Percentiles rank a stretch among this genome's conserved stretches.
Evolutionary conservation across 1,140 invertebrate species (phyloP).

Genomic region (Leptinotarsa texana): DNA sequence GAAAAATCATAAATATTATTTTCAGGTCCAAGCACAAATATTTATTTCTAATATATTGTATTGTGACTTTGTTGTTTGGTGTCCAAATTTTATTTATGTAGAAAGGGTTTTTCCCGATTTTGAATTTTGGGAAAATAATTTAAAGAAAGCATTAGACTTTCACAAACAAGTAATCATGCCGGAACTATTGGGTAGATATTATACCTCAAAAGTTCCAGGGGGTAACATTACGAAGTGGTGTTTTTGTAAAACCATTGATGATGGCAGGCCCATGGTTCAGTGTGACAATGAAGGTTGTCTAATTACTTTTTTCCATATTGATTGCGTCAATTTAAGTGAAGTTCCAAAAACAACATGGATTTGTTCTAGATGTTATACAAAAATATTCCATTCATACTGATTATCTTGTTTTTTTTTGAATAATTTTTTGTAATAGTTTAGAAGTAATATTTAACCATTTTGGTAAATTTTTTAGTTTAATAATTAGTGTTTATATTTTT

Average conservation of each 20-base stretch:
- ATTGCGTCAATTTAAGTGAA: slow-evolving; percentile 2
- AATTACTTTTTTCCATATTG: slow-evolving; percentile 1
- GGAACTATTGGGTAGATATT: slow-evolving; percentile 3
- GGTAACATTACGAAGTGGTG: slow-evolving; percentile 1
- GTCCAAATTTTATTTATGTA: not conserved
- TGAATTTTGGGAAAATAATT: slow-evolving; percentile 8
- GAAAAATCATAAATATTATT: not conserved
- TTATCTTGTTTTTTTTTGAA: no score
- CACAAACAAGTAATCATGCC: slow-evolving; percentile 7
- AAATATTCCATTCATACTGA: no score
- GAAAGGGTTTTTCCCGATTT: slow-evolving; percentile 8
- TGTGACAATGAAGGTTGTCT: not conserved
- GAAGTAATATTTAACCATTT: not conserved
- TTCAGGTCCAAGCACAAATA: not conserved
- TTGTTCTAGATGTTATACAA: not conserved
- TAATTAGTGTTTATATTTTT: no score
- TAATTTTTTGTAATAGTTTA: not conserved
- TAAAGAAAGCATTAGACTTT: slow-evolving; percentile 9
- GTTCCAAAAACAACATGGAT: slow-evolving; percentile 10
- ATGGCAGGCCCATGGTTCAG: slow-evolving; percentile 11
- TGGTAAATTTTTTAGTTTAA: not conserved
- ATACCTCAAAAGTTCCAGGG: not conserved
- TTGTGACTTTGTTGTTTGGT: not conserved
- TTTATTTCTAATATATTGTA: not conserved
- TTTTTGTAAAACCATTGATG: slow-evolving; percentile 7